phyloP scores from a whole-genome alignment of 2,888 invertebrate genomes.

The Dasysyrphus albostriatus region DNA sequence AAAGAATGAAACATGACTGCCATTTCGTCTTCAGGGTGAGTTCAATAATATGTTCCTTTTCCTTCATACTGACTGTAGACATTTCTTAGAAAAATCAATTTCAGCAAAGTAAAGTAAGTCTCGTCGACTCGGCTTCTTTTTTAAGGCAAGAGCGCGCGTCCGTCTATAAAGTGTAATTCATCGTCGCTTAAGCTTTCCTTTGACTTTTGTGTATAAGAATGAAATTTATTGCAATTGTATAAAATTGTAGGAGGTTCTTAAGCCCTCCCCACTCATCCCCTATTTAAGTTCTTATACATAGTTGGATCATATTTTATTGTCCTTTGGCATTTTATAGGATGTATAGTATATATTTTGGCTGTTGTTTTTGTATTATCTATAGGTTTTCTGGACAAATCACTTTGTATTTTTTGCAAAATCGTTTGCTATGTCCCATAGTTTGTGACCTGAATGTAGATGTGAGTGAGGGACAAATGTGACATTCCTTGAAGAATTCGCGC shows the following conservation, averaged over 20 bases:
- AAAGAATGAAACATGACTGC: constrained; percentile 43
- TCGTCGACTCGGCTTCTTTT: neutral
- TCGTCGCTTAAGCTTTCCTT: constrained; percentile 45
- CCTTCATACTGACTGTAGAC: constrained; percentile 38
- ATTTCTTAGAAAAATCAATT: constrained; percentile 63
- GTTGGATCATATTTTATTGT: constrained; percentile 70
- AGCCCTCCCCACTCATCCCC: neutral
- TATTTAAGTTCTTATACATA: neutral
- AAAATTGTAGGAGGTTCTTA: constrained; percentile 37
- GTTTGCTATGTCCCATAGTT: neutral
- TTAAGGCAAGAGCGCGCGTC: constrained; percentile 6
- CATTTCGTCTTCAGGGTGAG: constrained; percentile 18
- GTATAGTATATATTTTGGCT: neutral
- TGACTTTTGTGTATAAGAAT: constrained; percentile 43
- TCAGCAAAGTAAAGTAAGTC: constrained; percentile 27
- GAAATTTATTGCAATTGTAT: constrained; percentile 65
- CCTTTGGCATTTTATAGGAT: constrained; percentile 48
- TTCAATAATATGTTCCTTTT: constrained; percentile 59
- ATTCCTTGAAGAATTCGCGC: constrained; percentile 25
- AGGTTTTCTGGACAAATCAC: constrained; percentile 50
- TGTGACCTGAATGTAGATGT: constrained; percentile 26
- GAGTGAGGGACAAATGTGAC: constrained; percentile 21
- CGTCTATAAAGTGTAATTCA: constrained; percentile 63
- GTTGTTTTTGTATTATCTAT: neutral
- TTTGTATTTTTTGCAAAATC: constrained; percentile 23